Evolutionary conservation across 1,140 invertebrate species (phyloP), one percentile per base, ranked within the genome.

Genomic region (Zaprionus gabonicus): DNA sequence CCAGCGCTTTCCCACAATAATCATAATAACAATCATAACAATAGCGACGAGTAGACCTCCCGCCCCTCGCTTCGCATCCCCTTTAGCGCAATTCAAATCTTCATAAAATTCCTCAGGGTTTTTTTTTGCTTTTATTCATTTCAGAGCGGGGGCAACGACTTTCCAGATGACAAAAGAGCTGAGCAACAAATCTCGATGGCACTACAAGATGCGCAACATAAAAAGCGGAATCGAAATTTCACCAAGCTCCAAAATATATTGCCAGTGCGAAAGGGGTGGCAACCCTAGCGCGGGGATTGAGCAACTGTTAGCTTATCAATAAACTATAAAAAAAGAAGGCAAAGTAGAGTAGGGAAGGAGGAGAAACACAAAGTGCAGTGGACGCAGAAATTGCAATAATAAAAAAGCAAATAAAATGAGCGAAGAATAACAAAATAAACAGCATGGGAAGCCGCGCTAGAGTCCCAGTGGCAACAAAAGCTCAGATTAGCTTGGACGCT

Each of bases 1-100:
- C 38, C 41, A 65, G 57, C 56, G 69, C 53, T 69, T 91, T 81
- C 78, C 81, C 78, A 82, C 85, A 86, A 82, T 72, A 91, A 91
- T 86, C 85, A 91, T 82, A 91, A 91, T 86, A 90, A 90, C 86
- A 90, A 91, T 81, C 78, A 91, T 84, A 90, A 71, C 80, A 56
- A 56, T 25, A 56, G 64, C 28, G 12, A 23, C 23, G 46, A 20
- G 41, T 51, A 20, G 4, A 12, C 46, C 4, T 9, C 10, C 46
- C 17, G 0, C 17, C 4, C 15, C 17, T 2, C 23, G 0, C 23
- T 31, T 10, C 9, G n/a, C 46, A 4, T 6, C 9, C 9, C 81
- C 84, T 74, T 84, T 34, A 59, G 55, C 62, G 44, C 80, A 71
- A 81, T 82, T 81, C 71, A 78, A 82, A 81, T 78, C 75, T 77